Evolutionary conservation across 2,113 vertebrate species (phyloP).

Genomic region (Vulpes ferrilata): DNA sequence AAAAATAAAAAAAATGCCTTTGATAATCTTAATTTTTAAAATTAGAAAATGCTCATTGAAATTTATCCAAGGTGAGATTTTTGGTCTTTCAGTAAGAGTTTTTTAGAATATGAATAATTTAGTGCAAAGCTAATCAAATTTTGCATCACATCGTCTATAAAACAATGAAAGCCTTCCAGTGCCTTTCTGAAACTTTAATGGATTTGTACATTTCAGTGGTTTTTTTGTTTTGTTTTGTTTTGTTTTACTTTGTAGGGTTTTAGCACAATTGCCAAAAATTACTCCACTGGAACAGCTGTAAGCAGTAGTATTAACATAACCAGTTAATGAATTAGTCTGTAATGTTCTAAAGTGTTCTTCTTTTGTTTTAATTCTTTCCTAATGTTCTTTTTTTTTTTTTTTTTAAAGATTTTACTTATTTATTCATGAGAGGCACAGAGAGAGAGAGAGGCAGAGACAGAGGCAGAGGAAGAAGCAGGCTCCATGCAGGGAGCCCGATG

Average conservation of each 20-base stretch:
- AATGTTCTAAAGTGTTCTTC: slow-evolving; percentile 20
- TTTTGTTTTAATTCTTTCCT: slow-evolving; percentile 45
- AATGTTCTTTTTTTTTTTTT: neutral
- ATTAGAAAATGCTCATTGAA: slow-evolving; percentile 16
- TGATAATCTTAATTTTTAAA: neutral
- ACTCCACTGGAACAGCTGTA: neutral
- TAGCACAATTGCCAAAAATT: slow-evolving; percentile 1
- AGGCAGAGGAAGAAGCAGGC: too few species aligned
- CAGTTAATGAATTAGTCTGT: slow-evolving; percentile 56
- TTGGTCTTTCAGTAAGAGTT: slow-evolving; percentile 29
- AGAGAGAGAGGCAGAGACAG: too few species aligned
- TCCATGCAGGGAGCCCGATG: too few species aligned
- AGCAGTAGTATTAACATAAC: neutral
- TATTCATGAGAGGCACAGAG: too few species aligned
- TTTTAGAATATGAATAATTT: slow-evolving; percentile 50
- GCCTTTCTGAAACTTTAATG: neutral
- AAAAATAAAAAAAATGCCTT: too few species aligned
- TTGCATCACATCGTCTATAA: slow-evolving; percentile 33
- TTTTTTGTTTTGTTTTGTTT: neutral
- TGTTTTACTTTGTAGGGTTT: slow-evolving; percentile 16
- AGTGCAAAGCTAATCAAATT: slow-evolving; percentile 42
- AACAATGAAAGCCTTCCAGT: slow-evolving; percentile 37
- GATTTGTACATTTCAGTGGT: slow-evolving; percentile 7
- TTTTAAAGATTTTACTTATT: too few species aligned
- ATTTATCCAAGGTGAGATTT: slow-evolving; percentile 38